phyloP scores from a whole-genome alignment of 2,797 vertebrate genomes.

The Rachycentron canadum region DNA sequence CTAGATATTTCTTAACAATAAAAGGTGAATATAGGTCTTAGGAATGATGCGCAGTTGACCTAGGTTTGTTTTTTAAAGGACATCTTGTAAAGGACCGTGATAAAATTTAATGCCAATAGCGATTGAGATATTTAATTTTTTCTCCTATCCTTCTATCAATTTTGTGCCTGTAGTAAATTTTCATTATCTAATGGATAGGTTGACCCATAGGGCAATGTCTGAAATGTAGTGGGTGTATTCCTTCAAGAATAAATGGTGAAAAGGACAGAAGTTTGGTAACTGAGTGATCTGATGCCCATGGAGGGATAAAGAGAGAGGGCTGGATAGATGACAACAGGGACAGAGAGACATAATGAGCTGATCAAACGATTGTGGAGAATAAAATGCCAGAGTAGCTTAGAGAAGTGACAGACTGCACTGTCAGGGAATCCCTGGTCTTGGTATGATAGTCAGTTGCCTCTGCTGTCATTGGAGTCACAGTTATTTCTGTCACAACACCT shows the following conservation, averaged over 20 bases:
- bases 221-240: not conserved
- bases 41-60: too few relatives aligned
- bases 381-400: conserved; percentile 59
- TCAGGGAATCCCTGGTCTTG: conserved; percentile 53
- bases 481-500: conserved; percentile 37
- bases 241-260: conserved; percentile 35
- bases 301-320: conserved; percentile 46
- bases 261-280: conserved; percentile 17
- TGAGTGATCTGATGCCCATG: conserved; percentile 25
- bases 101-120: not conserved
- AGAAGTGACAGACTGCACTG: conserved; percentile 44
- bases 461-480: conserved; percentile 36
- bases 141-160: not conserved
- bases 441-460: conserved; percentile 45
- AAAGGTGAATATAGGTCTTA: too few relatives aligned
- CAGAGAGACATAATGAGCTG: conserved; percentile 63
- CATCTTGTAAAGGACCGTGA: not conserved
- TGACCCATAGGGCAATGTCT: not conserved
- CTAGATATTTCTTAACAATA: too few relatives aligned
- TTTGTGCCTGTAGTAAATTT: not conserved
- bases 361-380: conserved; percentile 64
- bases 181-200: conserved; percentile 7
- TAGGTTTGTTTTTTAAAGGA: not conserved
- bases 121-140: not conserved
- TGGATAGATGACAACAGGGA: conserved; percentile 60